These are phyloP conservation scores for Stenotaenia linearis DNA, from an alignment of 2,888 invertebrate species.

Conservation along the genomic window DNA sequence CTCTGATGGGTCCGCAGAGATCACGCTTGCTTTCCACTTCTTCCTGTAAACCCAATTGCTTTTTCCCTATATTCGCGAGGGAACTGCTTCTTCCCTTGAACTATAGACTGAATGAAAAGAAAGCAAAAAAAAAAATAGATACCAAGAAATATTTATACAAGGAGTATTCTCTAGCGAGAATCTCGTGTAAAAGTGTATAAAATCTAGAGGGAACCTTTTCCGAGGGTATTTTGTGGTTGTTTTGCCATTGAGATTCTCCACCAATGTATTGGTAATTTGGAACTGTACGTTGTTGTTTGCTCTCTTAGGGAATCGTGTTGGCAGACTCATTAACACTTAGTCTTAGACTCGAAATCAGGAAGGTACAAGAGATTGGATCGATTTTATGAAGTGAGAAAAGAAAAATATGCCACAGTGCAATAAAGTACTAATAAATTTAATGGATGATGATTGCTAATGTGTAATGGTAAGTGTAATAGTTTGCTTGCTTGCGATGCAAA, in stretches of 20 bases:
- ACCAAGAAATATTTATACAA: neutral
- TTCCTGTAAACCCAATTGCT: slow-evolving; percentile 26
- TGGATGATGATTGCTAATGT: neutral
- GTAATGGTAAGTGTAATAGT: neutral
- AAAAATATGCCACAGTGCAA: neutral
- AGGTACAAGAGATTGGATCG: slow-evolving; percentile 4
- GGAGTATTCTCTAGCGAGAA: neutral
- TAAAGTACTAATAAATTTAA: neutral
- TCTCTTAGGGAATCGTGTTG: slow-evolving; percentile 20
- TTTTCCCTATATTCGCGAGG: slow-evolving; percentile 14
- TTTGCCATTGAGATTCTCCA: neutral
- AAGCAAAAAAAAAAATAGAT: neutral
- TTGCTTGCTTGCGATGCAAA: neutral
- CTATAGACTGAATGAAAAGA: neutral
- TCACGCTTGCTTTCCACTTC: slow-evolving; percentile 26
- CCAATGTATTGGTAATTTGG: slow-evolving; percentile 19
- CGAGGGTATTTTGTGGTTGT: neutral
- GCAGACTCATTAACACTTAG: slow-evolving; percentile 26
- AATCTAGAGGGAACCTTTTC: neutral
- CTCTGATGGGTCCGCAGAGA: slow-evolving; percentile 19
- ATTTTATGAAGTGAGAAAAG: neutral
- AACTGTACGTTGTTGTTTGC: neutral
- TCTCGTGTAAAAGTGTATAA: slow-evolving; percentile 2
- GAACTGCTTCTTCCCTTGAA: neutral
- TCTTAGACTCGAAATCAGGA: neutral